Evolutionary conservation across 2,888 invertebrate genomes (phyloP).

Genomic region (Sminthurides aquaticus): DNA sequence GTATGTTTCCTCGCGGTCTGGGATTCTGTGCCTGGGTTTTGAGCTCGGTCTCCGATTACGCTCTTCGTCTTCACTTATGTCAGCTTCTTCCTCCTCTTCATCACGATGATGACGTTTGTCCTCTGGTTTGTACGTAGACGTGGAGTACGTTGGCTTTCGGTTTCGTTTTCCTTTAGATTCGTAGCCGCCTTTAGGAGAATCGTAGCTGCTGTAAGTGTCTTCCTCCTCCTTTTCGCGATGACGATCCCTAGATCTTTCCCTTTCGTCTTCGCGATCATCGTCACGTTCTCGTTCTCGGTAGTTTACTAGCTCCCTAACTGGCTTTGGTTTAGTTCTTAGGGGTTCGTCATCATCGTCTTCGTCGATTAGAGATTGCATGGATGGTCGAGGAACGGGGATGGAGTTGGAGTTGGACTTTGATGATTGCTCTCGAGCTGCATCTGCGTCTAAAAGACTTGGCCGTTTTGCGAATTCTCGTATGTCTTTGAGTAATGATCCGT

Average conservation of each 20-base stretch:
- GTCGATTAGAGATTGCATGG: slow-evolving; percentile 5
- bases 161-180: background rate
- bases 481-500: slow-evolving; percentile 39
- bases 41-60: background rate
- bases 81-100: background rate
- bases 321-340: slow-evolving; percentile 33
- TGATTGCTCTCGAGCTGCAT: background rate
- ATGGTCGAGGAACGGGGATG: slow-evolving; percentile 5
- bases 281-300: slow-evolving; percentile 8
- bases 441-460: slow-evolving; percentile 21
- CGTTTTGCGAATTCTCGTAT: slow-evolving; percentile 42
- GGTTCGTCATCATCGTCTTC: slow-evolving; percentile 7
- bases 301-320: slow-evolving; percentile 37
- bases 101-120: background rate
- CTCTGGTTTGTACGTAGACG: background rate
- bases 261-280: background rate
- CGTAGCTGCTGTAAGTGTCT: background rate
- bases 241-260: background rate
- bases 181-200: background rate
- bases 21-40: background rate
- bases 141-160: background rate
- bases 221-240: background rate
- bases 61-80: background rate
- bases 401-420: background rate
- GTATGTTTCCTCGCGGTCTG: background rate